Conservation (phyloP, 2,888 invertebrate species). For the Agapetus fuscipes region DNA sequence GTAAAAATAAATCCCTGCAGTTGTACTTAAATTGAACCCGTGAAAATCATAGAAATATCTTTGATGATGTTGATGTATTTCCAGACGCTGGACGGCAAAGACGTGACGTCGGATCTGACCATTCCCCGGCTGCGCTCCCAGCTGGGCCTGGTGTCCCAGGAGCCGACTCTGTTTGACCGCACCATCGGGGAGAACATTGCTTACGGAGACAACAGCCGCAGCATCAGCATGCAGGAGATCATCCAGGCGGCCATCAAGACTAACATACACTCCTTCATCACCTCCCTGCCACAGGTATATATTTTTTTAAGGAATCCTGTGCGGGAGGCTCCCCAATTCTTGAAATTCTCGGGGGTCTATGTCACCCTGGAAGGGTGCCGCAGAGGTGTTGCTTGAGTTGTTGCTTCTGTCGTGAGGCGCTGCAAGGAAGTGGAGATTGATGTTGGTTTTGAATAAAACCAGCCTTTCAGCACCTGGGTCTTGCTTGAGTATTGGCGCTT, state of each 20-base stretch:
- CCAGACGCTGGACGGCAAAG: constrained; percentile 44
- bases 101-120: constrained; percentile 48
- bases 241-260: constrained; percentile 62
- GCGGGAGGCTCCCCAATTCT: no score
- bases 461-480: no score
- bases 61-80: background rate
- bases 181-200: constrained; percentile 78
- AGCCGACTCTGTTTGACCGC: constrained; percentile 73
- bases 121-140: constrained; percentile 57
- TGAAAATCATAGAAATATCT: background rate
- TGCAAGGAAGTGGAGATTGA: no score
- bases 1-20: no score
- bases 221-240: constrained; percentile 56
- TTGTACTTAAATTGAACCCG: no score
- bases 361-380: no score
- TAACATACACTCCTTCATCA: constrained; percentile 68
- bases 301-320: no score
- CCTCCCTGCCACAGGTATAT: constrained; percentile 55
- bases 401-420: no score
- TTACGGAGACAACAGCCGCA: constrained; percentile 64
- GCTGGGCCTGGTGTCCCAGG: constrained; percentile 74
- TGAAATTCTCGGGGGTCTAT: no score
- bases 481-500: no score
- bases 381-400: no score
- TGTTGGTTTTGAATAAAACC: no score